phyloP scores from a whole-genome alignment of 2,888 invertebrate species.

The Sinodicranocentrus sp. region DNA sequence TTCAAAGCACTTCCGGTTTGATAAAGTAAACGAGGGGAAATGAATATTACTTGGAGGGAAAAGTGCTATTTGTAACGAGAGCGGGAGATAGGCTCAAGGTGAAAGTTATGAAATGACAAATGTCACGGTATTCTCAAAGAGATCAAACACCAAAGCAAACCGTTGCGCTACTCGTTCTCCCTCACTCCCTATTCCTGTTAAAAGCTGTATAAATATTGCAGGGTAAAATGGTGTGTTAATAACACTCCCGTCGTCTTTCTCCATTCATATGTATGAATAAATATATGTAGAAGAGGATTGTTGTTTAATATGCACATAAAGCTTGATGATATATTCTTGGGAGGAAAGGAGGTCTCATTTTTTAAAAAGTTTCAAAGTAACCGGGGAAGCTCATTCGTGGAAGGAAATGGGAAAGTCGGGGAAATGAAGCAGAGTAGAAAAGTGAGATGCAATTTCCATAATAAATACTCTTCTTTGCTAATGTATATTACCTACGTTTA shows the following conservation, averaged over 20 bases:
- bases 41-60: slow-evolving; percentile 46
- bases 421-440: slow-evolving; percentile 30
- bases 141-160: slow-evolving; percentile 44
- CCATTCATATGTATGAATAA: no score
- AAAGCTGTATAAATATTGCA: background rate
- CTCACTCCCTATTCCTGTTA: background rate
- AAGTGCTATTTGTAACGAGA: slow-evolving; percentile 30
- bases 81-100: slow-evolving; percentile 13
- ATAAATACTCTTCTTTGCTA: slow-evolving; percentile 27
- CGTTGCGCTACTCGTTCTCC: no score
- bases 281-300: no score
- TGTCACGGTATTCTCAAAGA: slow-evolving; percentile 60
- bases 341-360: background rate
- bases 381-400: slow-evolving; percentile 15
- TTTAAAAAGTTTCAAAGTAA: slow-evolving; percentile 19
- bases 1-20: slow-evolving; percentile 58
- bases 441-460: slow-evolving; percentile 58
- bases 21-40: slow-evolving; percentile 47
- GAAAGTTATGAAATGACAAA: slow-evolving; percentile 70
- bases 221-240: no score
- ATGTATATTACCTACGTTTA: background rate
- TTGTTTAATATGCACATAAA: slow-evolving; percentile 8
- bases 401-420: slow-evolving; percentile 52
- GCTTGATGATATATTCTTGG: background rate
- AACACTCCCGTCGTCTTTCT: no score